Percentiles rank a stretch among this genome's conserved stretches.
phyloP scores from a whole-genome alignment of 2,888 invertebrate species.

The Tupiocoris notatus region DNA sequence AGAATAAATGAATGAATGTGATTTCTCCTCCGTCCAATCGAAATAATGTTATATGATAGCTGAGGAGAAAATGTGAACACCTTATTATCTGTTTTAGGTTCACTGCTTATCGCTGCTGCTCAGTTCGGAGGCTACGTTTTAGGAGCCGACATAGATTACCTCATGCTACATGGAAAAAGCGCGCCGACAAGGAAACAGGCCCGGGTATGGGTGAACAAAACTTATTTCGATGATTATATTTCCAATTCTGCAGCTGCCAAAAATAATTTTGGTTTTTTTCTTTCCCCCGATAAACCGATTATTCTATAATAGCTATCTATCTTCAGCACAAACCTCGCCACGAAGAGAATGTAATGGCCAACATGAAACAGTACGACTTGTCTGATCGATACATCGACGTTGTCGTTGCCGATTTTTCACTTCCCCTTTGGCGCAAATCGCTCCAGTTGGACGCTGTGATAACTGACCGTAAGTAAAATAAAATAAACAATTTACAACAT shows the following conservation, averaged over 20 bases:
- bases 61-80: too few species aligned
- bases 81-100: too few species aligned
- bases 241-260: too few species aligned
- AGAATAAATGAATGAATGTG: too few species aligned
- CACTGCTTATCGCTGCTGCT: constrained; percentile 82
- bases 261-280: too few species aligned
- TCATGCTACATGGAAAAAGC: constrained; percentile 86
- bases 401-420: constrained; percentile 87
- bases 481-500: too few species aligned
- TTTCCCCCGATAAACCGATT: too few species aligned
- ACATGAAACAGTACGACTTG: constrained; percentile 84
- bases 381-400: constrained; percentile 78
- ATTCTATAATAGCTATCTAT: too few species aligned
- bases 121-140: constrained; percentile 82
- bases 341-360: constrained; percentile 84
- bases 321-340: constrained; percentile 50
- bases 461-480: constrained; percentile 79
- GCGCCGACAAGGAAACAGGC: constrained; percentile 67
- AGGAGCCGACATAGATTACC: constrained; percentile 91
- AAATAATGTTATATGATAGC: too few species aligned
- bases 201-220: constrained; percentile 49
- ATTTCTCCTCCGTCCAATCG: too few species aligned
- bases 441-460: constrained; percentile 86
- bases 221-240: too few species aligned
- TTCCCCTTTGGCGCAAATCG: constrained; percentile 70